phyloP scores from a whole-genome alignment of 2,113 vertebrate genomes.

The Tyto alba region DNA sequence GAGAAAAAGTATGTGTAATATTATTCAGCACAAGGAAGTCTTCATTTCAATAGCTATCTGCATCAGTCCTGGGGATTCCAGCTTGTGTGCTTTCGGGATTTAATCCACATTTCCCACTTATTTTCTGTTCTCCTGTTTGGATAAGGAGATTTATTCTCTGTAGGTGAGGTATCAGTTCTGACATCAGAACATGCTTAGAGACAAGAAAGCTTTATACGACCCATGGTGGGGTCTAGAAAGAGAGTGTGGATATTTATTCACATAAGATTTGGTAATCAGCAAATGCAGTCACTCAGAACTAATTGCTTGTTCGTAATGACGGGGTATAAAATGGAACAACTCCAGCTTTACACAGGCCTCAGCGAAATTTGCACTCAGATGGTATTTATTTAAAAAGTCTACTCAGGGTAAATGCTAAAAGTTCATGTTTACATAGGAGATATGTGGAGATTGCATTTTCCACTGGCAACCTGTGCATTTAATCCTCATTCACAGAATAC shows the following conservation, averaged over 20 bases:
- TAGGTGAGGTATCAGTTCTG: not conserved
- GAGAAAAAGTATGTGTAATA: not conserved
- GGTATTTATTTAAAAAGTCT: slow-evolving; percentile 14
- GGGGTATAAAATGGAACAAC: not conserved
- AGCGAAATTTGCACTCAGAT: not conserved
- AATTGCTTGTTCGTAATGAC: not conserved
- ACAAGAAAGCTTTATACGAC: not conserved
- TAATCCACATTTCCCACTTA: not conserved
- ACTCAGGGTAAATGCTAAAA: not conserved
- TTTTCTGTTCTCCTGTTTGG: not conserved
- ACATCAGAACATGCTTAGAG: not conserved
- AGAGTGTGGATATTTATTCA: not conserved
- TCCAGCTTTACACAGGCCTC: not conserved
- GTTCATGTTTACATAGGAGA: not conserved
- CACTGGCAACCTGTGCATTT: not conserved
- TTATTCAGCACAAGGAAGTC: not conserved
- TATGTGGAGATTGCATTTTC: not conserved
- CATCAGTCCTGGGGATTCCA: not conserved
- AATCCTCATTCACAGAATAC: not conserved
- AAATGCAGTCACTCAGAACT: not conserved
- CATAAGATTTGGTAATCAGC: not conserved
- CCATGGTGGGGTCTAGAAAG: not conserved
- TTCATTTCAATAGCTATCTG: not conserved
- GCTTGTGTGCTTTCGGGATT: not conserved
- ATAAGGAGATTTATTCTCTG: not conserved